These are phyloP conservation scores for Tetramorium alpestre DNA, from an alignment of 1,140 invertebrate genomes.

Conservation along the genomic window DNA sequence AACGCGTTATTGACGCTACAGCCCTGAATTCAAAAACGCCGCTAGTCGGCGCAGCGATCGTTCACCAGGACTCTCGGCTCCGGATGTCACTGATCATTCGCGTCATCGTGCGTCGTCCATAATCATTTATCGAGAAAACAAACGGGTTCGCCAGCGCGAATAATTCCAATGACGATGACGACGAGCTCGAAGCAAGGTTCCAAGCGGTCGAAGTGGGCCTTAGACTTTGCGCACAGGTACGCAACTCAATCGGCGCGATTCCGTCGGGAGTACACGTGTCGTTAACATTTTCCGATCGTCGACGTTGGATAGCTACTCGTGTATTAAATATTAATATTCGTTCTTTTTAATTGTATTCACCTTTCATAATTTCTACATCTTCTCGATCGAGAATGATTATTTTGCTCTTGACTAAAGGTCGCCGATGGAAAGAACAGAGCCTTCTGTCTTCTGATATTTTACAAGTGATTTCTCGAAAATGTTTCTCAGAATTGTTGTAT, in stretches of 20 bases:
- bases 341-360: neutral
- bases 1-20: neutral
- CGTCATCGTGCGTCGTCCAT: neutral
- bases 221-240: slow-evolving; percentile 85
- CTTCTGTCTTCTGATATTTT: neutral
- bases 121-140: neutral
- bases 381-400: too few relatives aligned
- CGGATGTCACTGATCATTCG: neutral
- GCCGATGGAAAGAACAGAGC: slow-evolving; percentile 5
- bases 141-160: neutral
- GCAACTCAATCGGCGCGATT: slow-evolving; percentile 53
- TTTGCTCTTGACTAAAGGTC: neutral
- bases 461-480: too few relatives aligned
- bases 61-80: neutral
- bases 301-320: neutral
- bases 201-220: slow-evolving; percentile 85
- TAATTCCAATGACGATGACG: slow-evolving; percentile 54
- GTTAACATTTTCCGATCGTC: neutral
- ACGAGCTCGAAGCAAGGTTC: slow-evolving; percentile 76
- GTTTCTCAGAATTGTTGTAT: too few relatives aligned
- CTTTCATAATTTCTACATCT: neutral
- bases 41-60: neutral
- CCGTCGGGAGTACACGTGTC: neutral
- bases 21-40: neutral
- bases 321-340: neutral